Percentiles rank a stretch among this genome's conserved stretches.
Conservation (phyloP, 2,888 invertebrate species). For the Sphinx pinastri region DNA sequence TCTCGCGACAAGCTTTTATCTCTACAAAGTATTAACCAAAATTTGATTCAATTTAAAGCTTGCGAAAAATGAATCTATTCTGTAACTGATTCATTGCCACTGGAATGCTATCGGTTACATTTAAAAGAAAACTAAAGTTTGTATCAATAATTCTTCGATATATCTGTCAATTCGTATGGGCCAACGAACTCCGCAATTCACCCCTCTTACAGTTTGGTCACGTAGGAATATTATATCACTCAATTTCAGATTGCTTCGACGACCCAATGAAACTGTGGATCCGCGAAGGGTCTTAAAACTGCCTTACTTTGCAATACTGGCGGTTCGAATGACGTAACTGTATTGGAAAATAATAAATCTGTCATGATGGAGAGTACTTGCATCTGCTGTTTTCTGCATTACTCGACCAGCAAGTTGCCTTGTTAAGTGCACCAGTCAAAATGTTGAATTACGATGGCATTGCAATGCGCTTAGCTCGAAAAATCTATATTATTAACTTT, state of each 20-base stretch:
- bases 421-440: no score
- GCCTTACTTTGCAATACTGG: not conserved
- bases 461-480: no score
- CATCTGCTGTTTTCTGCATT: no score
- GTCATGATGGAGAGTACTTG: not conserved
- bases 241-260: conserved; percentile 30
- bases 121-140: not conserved
- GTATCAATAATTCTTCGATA: not conserved
- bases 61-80: no score
- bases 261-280: conserved; percentile 7
- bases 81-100: not conserved
- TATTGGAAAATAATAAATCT: not conserved
- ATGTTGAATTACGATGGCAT: no score
- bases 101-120: not conserved
- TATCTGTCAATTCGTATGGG: not conserved
- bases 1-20: no score
- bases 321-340: not conserved
- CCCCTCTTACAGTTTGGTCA: conserved; percentile 27
- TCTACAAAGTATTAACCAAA: no score
- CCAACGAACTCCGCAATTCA: conserved; percentile 25
- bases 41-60: no score
- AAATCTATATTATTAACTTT: no score
- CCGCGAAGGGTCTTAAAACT: not conserved
- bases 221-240: conserved; percentile 29
- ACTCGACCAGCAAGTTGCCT: no score